Percentiles rank a stretch among this genome's conserved stretches.
phyloP scores from a whole-genome alignment of 2,797 vertebrate genomes.

The Hapalemur alaotrensis region DNA sequence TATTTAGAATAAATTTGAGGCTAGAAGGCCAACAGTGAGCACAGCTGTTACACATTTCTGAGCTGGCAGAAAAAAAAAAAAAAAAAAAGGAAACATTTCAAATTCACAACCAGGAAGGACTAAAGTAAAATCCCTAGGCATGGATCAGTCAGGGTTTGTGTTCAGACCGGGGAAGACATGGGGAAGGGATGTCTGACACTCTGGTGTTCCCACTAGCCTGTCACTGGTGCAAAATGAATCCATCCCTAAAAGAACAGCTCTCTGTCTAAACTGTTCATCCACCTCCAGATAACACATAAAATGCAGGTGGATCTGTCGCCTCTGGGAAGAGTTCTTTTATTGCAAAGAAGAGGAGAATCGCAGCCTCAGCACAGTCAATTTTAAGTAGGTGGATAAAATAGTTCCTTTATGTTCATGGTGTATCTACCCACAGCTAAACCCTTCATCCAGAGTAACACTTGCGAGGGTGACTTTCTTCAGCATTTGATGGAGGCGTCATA shows the following conservation, averaged over 20 bases:
- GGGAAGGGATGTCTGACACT: background rate
- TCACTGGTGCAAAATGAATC: too few relatives aligned
- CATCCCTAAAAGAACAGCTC: background rate
- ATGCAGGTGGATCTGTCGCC: background rate
- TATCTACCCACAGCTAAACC: background rate
- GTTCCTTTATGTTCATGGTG: background rate
- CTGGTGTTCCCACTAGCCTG: background rate
- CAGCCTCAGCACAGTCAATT: background rate
- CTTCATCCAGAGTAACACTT: accelerated
- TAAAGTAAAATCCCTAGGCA: background rate
- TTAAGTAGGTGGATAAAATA: background rate
- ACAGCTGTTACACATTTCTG: slow-evolving; percentile 3
- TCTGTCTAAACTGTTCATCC: accelerated
- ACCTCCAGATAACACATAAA: accelerated
- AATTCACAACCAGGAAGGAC: background rate
- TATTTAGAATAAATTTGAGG: slow-evolving; percentile 33
- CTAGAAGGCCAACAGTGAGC: slow-evolving; percentile 44
- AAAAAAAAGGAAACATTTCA: background rate
- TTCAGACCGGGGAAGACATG: background rate
- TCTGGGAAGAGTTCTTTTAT: background rate
- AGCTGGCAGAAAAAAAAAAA: background rate
- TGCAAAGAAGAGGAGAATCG: background rate
- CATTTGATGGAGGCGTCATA: accelerated
- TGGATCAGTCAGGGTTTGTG: background rate
- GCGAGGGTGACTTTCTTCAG: background rate